Evolutionary conservation across 2,113 vertebrate genomes (phyloP), one percentile per base, ranked within the genome.

Genomic region (Onychostoma macrolepis): DNA sequence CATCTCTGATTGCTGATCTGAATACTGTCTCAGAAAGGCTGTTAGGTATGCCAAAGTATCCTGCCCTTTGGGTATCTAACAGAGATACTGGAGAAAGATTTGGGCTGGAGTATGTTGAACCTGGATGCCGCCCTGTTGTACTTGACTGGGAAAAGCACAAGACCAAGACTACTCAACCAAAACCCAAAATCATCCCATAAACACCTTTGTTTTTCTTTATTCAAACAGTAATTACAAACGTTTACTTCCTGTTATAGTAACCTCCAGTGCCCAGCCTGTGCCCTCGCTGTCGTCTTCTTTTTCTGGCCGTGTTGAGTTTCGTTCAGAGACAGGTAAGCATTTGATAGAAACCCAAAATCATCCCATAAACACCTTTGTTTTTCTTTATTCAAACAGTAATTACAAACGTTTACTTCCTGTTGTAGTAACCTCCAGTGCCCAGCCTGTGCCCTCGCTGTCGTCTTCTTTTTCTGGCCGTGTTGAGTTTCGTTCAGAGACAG

Each of bases 71-170:
- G 6, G 1, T 87, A 28, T 71, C 81, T 33, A n/a, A 43, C 69
- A 85, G 48, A 17, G 85, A 88, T 77, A 81, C 87, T 3, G 82
- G 69, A 19, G 75, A 89, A 45, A 89, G 76, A 56, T 88, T 86
- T 80, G 85, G 89, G 4, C 87, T 90, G 2, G 19, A 87, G 21
- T 89, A 85, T 12, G 3, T 26, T 13, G 81, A 90, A 65, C 87
- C 82, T 79, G 85, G 85, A 28, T 87, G 85, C 41, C 41, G 77
- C 3, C 87, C 89, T 30, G 87, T 88, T 26, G 77, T 50, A 9
- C 75, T 88, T 0, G 61, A 87, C 26, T 88, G 85, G 77, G 48
- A 78, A 19, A 87, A 88, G n/a, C 69, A 88, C 78, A 88, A 50
- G 38, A 53, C 10, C 71, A 80, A 78, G 30, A 84, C 67, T 12